Evolutionary conservation across 2,113 vertebrate species (phyloP).

Genomic region (Numenius arquata): DNA sequence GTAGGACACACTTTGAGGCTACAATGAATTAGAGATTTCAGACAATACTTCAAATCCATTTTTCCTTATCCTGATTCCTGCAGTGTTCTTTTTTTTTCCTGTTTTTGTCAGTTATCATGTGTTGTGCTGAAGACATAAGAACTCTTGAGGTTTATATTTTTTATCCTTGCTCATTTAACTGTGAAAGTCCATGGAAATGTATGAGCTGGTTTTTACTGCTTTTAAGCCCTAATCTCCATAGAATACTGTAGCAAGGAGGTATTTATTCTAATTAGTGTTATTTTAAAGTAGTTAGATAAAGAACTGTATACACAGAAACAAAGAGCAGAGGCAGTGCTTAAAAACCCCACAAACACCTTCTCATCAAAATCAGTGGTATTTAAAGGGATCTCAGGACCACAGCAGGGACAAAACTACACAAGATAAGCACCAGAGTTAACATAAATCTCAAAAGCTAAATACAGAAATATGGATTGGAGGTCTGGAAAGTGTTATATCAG

Average conservation of each 20-base stretch:
- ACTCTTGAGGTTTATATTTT: neutral
- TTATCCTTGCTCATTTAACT: neutral
- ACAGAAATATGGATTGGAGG: neutral
- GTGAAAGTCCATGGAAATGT: neutral
- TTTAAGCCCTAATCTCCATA: neutral
- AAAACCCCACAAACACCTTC: neutral
- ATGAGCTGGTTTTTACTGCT: neutral
- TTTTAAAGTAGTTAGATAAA: neutral
- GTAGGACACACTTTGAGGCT: neutral
- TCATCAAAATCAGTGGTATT: neutral
- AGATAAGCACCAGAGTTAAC: neutral
- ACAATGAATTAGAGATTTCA: neutral
- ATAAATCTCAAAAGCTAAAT: neutral
- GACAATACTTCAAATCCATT: neutral
- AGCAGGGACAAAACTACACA: neutral
- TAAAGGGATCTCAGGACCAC: neutral
- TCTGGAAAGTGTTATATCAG: neutral
- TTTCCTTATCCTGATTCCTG: neutral
- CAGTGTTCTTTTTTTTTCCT: neutral
- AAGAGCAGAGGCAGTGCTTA: neutral
- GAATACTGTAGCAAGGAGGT: neutral
- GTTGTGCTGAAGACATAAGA: neutral
- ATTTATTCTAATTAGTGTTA: neutral
- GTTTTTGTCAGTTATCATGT: neutral
- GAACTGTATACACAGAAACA: neutral